Conservation (phyloP, 1,140 invertebrate species). For the Gonioctena quinquepunctata region DNA sequence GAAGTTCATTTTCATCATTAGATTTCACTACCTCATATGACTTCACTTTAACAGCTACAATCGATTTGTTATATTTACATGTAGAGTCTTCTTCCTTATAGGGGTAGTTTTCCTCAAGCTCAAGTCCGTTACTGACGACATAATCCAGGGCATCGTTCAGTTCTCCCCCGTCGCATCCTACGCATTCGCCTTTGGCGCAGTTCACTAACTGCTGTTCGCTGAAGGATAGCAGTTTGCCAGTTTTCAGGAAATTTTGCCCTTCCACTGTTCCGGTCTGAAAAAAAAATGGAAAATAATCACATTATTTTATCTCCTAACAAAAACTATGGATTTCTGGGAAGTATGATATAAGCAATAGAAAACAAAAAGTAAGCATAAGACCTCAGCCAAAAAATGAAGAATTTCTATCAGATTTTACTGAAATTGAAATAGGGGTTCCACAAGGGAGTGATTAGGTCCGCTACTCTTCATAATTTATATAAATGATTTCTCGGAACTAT, state of each 20-base stretch:
- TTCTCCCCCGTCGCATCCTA: constrained; percentile 5
- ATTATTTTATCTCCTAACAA: no score
- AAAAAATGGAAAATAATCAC: no score
- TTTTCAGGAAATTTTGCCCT: not conserved
- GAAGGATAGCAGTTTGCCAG: not conserved
- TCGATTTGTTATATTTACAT: constrained; percentile 15
- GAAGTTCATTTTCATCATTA: not conserved
- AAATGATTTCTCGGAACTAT: no score
- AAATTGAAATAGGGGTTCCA: no score
- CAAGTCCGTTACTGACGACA: not conserved
- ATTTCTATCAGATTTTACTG: no score
- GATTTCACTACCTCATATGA: not conserved
- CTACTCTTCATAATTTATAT: no score
- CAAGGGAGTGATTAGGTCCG: no score
- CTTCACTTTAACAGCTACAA: not conserved
- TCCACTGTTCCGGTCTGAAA: constrained; percentile 14
- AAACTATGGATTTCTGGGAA: no score
- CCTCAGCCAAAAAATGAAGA: no score
- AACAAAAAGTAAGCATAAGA: no score
- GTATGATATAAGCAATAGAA: no score
- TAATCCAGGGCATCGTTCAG: not conserved
- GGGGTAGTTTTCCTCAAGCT: constrained; percentile 1
- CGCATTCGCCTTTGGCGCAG: not conserved
- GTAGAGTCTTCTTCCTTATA: not conserved
- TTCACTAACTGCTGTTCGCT: constrained; percentile 39